Evolutionary conservation across 2,888 invertebrate genomes (phyloP).

Genomic region (Theretra japonica): DNA sequence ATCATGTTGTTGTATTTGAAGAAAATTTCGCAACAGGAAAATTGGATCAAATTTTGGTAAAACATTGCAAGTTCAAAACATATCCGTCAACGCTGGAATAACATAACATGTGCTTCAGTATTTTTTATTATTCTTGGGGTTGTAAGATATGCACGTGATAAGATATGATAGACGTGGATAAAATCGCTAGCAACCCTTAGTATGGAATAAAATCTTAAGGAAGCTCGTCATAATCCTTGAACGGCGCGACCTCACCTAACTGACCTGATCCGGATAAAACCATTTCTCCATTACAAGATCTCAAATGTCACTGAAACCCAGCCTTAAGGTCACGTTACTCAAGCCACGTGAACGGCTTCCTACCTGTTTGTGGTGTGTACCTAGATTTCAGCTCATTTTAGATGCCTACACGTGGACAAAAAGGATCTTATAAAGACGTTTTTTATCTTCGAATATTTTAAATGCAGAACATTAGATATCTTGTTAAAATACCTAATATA

Average conservation of each 20-base stretch:
- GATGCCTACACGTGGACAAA: background rate
- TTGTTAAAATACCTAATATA: too few species aligned
- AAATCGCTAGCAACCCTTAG: background rate
- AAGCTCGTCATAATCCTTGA: background rate
- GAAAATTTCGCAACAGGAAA: too few species aligned
- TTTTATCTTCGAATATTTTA: too few species aligned
- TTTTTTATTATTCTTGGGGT: too few species aligned
- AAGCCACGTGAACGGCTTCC: background rate
- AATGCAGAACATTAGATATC: too few species aligned
- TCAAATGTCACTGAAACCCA: background rate
- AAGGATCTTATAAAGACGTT: background rate
- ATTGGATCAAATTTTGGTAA: too few species aligned
- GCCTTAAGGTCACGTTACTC: background rate
- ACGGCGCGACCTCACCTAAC: background rate
- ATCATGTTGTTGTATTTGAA: too few species aligned
- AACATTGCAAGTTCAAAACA: too few species aligned
- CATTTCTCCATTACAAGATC: background rate
- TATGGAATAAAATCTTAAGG: background rate
- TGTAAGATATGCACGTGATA: too few species aligned
- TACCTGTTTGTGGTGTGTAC: background rate
- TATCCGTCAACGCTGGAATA: too few species aligned
- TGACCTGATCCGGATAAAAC: background rate
- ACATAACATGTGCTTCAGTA: too few species aligned
- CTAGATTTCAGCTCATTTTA: background rate
- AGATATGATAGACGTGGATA: background rate